Evolutionary conservation across 2,888 invertebrate genomes (phyloP).

Genomic region (Eristalis pertinax): DNA sequence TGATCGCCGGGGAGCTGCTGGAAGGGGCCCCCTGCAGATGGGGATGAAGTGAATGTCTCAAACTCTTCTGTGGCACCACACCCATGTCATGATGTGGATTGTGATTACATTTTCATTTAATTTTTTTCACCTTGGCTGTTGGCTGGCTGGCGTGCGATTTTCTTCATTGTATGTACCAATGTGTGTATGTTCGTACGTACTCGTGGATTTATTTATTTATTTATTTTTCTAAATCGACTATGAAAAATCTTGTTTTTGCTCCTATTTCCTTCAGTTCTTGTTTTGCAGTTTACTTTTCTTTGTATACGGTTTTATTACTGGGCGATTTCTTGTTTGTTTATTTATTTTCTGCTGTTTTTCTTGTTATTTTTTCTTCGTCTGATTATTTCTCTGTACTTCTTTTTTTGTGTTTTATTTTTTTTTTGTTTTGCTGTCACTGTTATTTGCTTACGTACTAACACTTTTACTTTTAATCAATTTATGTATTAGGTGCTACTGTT

Average conservation of each 20-base stretch:
- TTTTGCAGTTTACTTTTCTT: slow-evolving; percentile 67
- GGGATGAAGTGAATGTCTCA: slow-evolving; percentile 72
- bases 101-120: slow-evolving; percentile 73
- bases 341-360: slow-evolving; percentile 43
- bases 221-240: slow-evolving; percentile 71
- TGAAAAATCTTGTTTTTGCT: slow-evolving; percentile 72
- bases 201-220: slow-evolving; percentile 56
- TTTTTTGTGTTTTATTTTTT: slow-evolving; percentile 6
- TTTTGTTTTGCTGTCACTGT: slow-evolving; percentile 36
- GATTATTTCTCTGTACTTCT: slow-evolving; percentile 8
- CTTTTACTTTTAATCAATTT: slow-evolving; percentile 73
- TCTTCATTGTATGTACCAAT: slow-evolving; percentile 58
- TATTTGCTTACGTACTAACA: slow-evolving; percentile 72
- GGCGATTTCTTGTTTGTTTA: slow-evolving; percentile 71
- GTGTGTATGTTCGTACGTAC: slow-evolving; percentile 17
- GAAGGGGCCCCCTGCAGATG: slow-evolving; percentile 37
- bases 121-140: slow-evolving; percentile 73
- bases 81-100: slow-evolving; percentile 73
- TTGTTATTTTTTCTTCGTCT: slow-evolving; percentile 33
- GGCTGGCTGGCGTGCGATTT: slow-evolving; percentile 72
- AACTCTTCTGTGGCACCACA: slow-evolving; percentile 71
- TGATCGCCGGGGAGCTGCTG: slow-evolving; percentile 16
- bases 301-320: slow-evolving; percentile 65
- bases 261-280: slow-evolving; percentile 70
- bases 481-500: slow-evolving; percentile 68